Conservation (phyloP, 1,140 invertebrate species). For the Carcinoscorpius rotundicauda region DNA sequence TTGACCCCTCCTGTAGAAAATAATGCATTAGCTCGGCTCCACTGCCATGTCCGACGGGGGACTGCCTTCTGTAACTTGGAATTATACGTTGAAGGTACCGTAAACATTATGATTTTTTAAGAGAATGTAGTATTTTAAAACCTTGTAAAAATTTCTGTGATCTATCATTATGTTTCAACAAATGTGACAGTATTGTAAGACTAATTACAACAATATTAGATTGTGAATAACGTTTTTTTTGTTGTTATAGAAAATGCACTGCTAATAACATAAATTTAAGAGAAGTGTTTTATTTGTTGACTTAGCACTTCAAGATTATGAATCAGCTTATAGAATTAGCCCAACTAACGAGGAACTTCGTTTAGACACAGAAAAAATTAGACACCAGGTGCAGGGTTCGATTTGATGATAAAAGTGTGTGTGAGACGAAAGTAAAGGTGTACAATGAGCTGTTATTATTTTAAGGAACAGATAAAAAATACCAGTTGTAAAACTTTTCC, state of each 20-base stretch:
- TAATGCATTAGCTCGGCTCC: constrained; percentile 53
- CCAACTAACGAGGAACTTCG: constrained; percentile 40
- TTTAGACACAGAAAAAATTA: constrained; percentile 32
- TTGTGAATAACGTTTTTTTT: neutral
- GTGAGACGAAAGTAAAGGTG: too few species aligned
- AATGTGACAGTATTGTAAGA: neutral
- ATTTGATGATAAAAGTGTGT: too few species aligned
- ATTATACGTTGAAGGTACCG: constrained; percentile 48
- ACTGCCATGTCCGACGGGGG: constrained; percentile 52
- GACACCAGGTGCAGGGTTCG: too few species aligned
- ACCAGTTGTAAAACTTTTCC: too few species aligned
- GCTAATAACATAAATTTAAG: too few species aligned
- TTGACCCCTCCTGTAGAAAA: constrained; percentile 52
- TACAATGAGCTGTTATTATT: too few species aligned
- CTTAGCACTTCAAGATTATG: constrained; percentile 50
- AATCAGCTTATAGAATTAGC: constrained; percentile 50
- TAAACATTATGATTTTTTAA: neutral
- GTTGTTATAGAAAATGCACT: neutral
- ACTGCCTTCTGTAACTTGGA: constrained; percentile 56
- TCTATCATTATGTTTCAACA: constrained; percentile 1
- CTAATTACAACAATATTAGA: neutral
- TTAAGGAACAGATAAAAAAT: too few species aligned
- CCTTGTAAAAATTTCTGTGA: neutral
- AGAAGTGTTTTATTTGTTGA: neutral
- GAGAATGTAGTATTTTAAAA: neutral